phyloP scores from a whole-genome alignment of 2,113 vertebrate species.

The Pollachius pollachius region DNA sequence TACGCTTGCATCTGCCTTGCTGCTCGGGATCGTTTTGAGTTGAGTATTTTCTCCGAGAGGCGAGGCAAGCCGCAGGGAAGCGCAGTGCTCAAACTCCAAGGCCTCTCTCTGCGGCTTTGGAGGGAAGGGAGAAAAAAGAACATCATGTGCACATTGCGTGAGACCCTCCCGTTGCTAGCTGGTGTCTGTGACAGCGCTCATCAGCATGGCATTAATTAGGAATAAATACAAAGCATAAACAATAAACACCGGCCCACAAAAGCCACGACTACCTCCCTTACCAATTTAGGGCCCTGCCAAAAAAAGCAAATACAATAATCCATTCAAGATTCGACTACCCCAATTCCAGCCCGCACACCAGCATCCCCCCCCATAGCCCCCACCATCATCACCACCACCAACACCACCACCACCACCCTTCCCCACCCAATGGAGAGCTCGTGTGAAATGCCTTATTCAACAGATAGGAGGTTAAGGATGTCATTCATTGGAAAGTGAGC shows the following conservation, averaged over 20 bases:
- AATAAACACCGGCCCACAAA: constrained; percentile 73
- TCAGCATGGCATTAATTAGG: constrained; percentile 74
- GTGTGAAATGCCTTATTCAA: constrained; percentile 54
- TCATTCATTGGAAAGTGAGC: constrained; percentile 65
- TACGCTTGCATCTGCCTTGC: constrained; percentile 64
- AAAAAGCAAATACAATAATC: constrained; percentile 72
- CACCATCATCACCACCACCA: background rate
- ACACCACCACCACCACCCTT: background rate
- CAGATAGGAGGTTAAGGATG: constrained; percentile 63
- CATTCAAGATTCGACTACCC: constrained; percentile 72
- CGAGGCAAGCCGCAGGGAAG: constrained; percentile 47
- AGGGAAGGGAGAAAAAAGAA: constrained; percentile 29
- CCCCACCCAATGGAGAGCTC: too few relatives aligned
- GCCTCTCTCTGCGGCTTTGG: constrained; percentile 53
- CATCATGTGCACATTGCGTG: constrained; percentile 63
- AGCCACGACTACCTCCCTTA: constrained; percentile 62
- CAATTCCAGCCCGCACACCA: background rate
- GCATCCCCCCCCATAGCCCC: background rate
- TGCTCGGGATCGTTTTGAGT: constrained; percentile 19
- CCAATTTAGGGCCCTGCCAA: constrained; percentile 55
- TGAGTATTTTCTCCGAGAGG: constrained; percentile 27
- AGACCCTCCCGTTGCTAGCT: constrained; percentile 57
- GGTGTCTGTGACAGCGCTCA: constrained; percentile 67
- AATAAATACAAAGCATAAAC: constrained; percentile 75
- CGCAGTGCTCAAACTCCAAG: constrained; percentile 39